A percentile compares a stretch with the other conserved stretches of the same genome.
phyloP scores from a whole-genome alignment of 2,888 invertebrate genomes.

The Ornithoptera alexandrae region DNA sequence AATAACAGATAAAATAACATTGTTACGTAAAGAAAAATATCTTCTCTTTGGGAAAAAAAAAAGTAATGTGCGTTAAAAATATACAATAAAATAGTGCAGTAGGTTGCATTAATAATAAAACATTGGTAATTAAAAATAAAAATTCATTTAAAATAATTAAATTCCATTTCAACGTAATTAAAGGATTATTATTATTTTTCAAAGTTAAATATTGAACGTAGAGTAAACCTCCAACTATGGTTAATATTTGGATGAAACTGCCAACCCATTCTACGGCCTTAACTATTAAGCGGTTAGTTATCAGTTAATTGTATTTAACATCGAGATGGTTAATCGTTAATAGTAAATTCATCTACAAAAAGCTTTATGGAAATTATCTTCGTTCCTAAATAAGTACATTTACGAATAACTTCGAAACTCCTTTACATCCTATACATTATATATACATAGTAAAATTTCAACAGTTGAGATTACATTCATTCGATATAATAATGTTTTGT shows the following conservation, averaged over 20 bases:
- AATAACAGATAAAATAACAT: slow-evolving; percentile 4
- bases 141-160: background rate
- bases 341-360: slow-evolving; percentile 24
- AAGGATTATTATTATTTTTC: slow-evolving; percentile 19
- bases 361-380: slow-evolving; percentile 18
- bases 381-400: slow-evolving; percentile 24
- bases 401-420: slow-evolving; percentile 13
- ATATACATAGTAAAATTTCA: slow-evolving; percentile 1
- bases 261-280: too few species aligned
- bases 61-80: too few species aligned
- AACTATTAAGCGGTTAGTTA: slow-evolving; percentile 11
- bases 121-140: background rate
- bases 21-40: too few species aligned
- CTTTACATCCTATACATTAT: background rate
- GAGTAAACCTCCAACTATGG: background rate
- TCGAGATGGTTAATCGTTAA: slow-evolving; percentile 12
- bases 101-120: too few species aligned
- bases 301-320: slow-evolving; percentile 10
- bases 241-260: too few species aligned
- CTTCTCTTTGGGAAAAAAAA: too few species aligned
- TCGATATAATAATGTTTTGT: slow-evolving; percentile 1
- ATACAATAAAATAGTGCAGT: too few species aligned
- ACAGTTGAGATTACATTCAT: slow-evolving; percentile 11
- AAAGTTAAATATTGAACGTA: slow-evolving; percentile 6
- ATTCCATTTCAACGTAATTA: background rate